Evolutionary conservation across 1,140 invertebrate species (phyloP).

Genomic region (Metopolophium dirhodum): DNA sequence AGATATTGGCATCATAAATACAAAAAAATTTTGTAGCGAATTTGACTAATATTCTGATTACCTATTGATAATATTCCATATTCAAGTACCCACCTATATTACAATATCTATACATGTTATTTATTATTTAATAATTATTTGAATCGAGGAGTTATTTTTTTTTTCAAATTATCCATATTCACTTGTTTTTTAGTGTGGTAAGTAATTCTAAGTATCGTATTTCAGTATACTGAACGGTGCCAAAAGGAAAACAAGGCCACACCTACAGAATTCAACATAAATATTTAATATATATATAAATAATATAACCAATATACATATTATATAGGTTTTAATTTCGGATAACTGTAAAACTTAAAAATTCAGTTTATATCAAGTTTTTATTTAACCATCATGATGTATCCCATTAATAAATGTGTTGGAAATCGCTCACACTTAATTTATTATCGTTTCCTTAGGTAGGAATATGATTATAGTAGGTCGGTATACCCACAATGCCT

Average conservation of each 20-base stretch:
- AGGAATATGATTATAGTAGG: neutral
- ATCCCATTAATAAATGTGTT: neutral
- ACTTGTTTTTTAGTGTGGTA: neutral
- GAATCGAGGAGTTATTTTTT: neutral
- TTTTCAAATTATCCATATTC: neutral
- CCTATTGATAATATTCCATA: neutral
- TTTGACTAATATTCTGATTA: neutral
- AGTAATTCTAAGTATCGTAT: neutral
- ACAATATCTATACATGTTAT: neutral
- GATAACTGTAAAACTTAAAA: slow-evolving; percentile 29
- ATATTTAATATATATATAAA: neutral
- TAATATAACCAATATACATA: neutral
- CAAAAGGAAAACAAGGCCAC: neutral
- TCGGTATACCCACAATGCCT: neutral
- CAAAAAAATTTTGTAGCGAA: neutral
- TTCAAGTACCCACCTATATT: neutral
- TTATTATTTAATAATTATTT: neutral
- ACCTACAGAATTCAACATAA: neutral
- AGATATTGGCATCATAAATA: neutral
- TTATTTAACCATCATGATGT: neutral
- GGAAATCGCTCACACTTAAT: neutral
- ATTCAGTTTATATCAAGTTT: slow-evolving; percentile 12
- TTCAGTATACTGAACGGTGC: neutral
- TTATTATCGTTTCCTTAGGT: neutral
- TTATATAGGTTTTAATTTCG: neutral